Evolutionary conservation across 2,113 vertebrate species (phyloP).

Genomic region (Ellobius talpinus): DNA sequence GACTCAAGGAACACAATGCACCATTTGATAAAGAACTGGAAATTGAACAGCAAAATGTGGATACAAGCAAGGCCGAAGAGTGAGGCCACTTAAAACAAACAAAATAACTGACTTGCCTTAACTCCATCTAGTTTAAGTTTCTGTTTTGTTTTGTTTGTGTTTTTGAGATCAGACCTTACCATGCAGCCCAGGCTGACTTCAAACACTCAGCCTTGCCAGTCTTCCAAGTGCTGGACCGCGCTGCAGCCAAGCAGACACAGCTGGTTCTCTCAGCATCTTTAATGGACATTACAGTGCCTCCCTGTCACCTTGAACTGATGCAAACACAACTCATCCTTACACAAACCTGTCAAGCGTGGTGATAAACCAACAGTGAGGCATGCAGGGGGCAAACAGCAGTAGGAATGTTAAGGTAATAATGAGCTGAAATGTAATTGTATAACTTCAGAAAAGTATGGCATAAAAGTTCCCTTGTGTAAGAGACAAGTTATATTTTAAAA

Average conservation of each 20-base stretch:
- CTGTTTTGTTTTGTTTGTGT: neutral
- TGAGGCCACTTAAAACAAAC: neutral
- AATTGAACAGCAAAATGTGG: neutral
- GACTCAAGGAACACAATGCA: neutral
- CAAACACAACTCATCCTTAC: neutral
- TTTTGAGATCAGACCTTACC: neutral
- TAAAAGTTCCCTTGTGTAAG: neutral
- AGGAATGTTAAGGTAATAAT: neutral
- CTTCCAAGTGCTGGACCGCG: too few relatives aligned
- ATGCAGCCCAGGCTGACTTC: neutral
- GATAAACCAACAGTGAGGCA: neutral
- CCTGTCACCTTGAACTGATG: neutral
- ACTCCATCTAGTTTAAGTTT: neutral
- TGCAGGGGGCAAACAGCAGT: neutral
- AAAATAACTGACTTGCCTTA: neutral
- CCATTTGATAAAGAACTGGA: neutral
- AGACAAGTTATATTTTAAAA: neutral
- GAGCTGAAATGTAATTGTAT: conserved; percentile 12
- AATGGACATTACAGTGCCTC: neutral
- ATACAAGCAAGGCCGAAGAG: neutral
- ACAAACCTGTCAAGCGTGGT: neutral
- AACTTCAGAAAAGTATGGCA: neutral
- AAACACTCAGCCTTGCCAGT: neutral
- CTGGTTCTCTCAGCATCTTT: neutral
- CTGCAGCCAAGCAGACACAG: neutral